A percentile compares a stretch with the other conserved stretches of the same genome.
Evolutionary conservation across 2,797 vertebrate genomes (phyloP).

Genomic region (Synanceia verrucosa): DNA sequence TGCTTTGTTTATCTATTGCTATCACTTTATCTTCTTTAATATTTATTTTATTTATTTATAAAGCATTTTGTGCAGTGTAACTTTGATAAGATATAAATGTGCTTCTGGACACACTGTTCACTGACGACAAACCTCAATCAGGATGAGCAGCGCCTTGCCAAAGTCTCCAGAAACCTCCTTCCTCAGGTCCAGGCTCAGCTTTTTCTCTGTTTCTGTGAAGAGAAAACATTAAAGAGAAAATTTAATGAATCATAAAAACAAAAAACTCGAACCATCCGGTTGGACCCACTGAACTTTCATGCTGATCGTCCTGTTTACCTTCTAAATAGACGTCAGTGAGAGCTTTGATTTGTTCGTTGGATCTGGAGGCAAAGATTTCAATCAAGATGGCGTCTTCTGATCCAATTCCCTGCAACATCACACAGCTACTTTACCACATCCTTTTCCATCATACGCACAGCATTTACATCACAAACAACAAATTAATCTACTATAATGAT

Average conservation of each 20-base stretch:
- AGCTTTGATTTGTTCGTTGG: constrained; percentile 82
- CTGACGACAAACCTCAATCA: constrained; percentile 78
- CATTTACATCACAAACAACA: too few relatives aligned
- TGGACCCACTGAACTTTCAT: background rate
- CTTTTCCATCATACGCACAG: too few relatives aligned
- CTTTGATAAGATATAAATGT: background rate
- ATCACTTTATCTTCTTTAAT: background rate
- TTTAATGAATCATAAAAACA: background rate
- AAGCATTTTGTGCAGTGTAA: too few relatives aligned
- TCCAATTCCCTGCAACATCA: constrained; percentile 79
- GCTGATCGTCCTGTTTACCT: constrained; percentile 59
- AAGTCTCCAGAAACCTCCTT: constrained; percentile 81
- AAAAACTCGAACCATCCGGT: background rate
- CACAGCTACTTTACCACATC: background rate
- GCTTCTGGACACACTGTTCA: background rate
- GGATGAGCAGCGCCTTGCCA: constrained; percentile 76
- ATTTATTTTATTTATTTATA: too few relatives aligned
- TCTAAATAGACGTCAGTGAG: constrained; percentile 74
- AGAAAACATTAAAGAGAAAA: background rate
- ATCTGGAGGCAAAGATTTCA: constrained; percentile 86
- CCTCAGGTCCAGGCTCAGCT: constrained; percentile 73
- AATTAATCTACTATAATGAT: background rate
- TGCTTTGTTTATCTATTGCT: background rate
- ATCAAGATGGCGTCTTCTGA: constrained; percentile 77
- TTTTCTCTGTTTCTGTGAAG: constrained; percentile 78